Conservation (phyloP, 2,797 vertebrate species). For the Acanthurus tractus region DNA sequence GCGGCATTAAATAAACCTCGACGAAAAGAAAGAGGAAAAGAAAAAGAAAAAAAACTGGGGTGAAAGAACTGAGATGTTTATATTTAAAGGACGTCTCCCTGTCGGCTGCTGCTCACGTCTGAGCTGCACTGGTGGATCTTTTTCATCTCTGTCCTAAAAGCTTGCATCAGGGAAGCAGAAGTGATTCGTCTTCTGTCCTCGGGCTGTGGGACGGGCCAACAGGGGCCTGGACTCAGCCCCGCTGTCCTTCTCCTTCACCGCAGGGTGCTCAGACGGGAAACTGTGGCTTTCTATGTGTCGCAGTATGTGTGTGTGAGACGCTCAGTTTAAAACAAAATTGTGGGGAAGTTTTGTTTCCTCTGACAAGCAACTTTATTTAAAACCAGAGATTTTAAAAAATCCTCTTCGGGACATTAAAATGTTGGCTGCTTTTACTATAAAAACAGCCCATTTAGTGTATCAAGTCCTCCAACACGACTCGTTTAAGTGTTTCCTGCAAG, state of each 20-base stretch:
- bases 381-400: background rate
- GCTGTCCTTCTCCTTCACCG: constrained; percentile 46
- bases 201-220: constrained; percentile 45
- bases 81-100: background rate
- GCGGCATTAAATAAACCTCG: constrained; percentile 2
- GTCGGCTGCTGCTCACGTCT: constrained; percentile 8
- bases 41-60: background rate
- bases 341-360: background rate
- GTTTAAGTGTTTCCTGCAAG: background rate
- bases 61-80: background rate
- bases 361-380: background rate
- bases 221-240: constrained; percentile 25
- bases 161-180: constrained; percentile 55
- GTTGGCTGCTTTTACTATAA: no score
- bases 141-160: constrained; percentile 53
- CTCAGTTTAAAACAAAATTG: background rate
- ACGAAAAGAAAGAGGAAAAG: background rate
- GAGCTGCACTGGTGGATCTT: constrained; percentile 12
- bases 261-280: constrained; percentile 29
- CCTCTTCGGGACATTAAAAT: background rate
- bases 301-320: background rate
- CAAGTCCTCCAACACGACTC: background rate
- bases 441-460: background rate
- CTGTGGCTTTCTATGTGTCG: background rate
- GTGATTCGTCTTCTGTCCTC: constrained; percentile 59